A percentile compares a stretch with the other conserved stretches of the same genome.
phyloP scores from a whole-genome alignment of 1,140 invertebrate species.

The Neodiprion lecontei region DNA sequence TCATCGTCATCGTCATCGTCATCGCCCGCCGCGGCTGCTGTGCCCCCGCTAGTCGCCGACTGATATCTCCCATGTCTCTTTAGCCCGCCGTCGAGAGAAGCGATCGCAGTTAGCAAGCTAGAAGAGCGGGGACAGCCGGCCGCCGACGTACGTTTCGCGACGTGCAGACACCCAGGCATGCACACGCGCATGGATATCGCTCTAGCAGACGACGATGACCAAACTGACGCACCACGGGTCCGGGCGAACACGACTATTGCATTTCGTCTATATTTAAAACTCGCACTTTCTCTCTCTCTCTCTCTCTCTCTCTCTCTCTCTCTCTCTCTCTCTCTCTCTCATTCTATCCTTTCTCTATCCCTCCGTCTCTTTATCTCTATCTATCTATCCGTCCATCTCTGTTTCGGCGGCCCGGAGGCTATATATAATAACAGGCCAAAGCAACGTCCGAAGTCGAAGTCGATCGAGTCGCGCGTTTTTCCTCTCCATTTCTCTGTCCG shows the following conservation, averaged over 20 bases:
- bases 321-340: no score
- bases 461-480: slow-evolving; percentile 11
- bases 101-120: slow-evolving; percentile 4
- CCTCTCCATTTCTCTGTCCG: slow-evolving; percentile 3
- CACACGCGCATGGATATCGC: neutral
- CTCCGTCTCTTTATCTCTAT: no score
- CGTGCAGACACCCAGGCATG: neutral
- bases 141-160: neutral
- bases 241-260: slow-evolving; percentile 34
- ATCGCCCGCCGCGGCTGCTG: slow-evolving; percentile 4
- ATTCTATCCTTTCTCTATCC: slow-evolving; percentile 30
- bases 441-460: slow-evolving; percentile 29
- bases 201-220: neutral
- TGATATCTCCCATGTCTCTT: slow-evolving; percentile 8
- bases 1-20: slow-evolving; percentile 17
- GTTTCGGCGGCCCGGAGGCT: slow-evolving; percentile 41
- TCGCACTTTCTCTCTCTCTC: slow-evolving; percentile 36
- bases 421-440: slow-evolving; percentile 50
- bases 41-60: no score
- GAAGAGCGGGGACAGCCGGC: neutral
- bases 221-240: neutral
- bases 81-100: slow-evolving; percentile 14
- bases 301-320: slow-evolving; percentile 14
- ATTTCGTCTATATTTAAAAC: slow-evolving; percentile 56
- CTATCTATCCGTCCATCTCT: no score